Evolutionary conservation across 1,140 invertebrate species (phyloP).

Genomic region (Pachyrhynchus sulphureomaculatus): DNA sequence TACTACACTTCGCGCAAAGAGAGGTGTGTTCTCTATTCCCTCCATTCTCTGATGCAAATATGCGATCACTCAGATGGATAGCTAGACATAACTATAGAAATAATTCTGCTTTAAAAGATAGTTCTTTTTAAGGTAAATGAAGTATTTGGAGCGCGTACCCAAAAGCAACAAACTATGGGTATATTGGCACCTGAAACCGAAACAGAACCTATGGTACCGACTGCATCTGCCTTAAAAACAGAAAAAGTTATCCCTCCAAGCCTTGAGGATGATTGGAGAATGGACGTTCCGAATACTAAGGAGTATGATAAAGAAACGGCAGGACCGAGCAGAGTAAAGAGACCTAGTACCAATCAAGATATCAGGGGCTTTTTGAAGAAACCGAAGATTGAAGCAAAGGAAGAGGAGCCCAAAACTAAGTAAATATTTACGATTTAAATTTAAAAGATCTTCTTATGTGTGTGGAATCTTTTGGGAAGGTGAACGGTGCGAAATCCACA

Average conservation of each 20-base stretch:
- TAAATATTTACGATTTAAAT: too few species aligned
- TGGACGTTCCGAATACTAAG: background rate
- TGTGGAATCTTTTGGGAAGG: too few species aligned
- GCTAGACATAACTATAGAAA: too few species aligned
- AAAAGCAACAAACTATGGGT: background rate
- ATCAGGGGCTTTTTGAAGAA: background rate
- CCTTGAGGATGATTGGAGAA: background rate
- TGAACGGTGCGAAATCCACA: too few species aligned
- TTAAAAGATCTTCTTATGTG: too few species aligned
- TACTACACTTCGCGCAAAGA: too few species aligned
- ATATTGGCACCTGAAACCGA: conserved; percentile 13
- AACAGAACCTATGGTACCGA: background rate
- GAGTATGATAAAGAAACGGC: background rate
- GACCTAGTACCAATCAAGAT: background rate
- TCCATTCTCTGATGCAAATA: too few species aligned
- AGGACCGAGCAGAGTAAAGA: background rate
- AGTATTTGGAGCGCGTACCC: conserved; percentile 20
- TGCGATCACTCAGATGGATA: too few species aligned
- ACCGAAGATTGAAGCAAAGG: background rate
- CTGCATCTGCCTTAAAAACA: background rate
- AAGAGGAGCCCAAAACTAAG: too few species aligned
- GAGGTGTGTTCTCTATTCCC: too few species aligned
- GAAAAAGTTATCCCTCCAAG: conserved; percentile 4
- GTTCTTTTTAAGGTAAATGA: too few species aligned
- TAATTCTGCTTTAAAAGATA: too few species aligned